Conservation (phyloP, 2,888 invertebrate species). For the Drosophila anomalata region DNA sequence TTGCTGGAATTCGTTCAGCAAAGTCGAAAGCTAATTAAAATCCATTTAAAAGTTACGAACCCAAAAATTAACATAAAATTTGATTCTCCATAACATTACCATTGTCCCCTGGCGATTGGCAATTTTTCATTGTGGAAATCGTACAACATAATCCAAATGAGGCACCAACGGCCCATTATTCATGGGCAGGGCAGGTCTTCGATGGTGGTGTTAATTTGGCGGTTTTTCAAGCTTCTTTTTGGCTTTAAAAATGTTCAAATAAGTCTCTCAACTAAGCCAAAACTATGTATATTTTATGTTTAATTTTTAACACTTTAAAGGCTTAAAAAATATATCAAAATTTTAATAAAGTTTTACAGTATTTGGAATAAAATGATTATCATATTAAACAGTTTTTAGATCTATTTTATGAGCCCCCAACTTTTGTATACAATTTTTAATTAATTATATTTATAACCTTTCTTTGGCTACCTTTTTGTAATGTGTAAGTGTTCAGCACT, state of each 20-base stretch:
- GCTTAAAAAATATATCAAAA: too few species aligned
- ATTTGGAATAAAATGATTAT: background rate
- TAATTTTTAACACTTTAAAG: background rate
- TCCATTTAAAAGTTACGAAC: constrained; percentile 72
- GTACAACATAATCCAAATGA: constrained; percentile 80
- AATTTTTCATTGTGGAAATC: constrained; percentile 73
- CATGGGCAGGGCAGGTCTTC: constrained; percentile 51
- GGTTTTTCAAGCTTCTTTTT: background rate
- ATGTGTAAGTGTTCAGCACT: background rate
- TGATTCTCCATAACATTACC: constrained; percentile 44
- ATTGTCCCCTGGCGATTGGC: constrained; percentile 53
- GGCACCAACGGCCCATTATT: constrained; percentile 71
- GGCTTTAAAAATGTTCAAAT: background rate
- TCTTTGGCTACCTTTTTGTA: background rate
- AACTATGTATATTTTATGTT: background rate
- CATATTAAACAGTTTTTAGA: background rate
- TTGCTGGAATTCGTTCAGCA: constrained; percentile 63
- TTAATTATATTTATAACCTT: background rate
- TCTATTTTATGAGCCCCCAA: background rate
- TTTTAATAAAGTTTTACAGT: background rate
- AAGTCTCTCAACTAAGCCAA: background rate
- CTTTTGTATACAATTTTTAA: background rate
- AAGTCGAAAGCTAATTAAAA: constrained; percentile 30
- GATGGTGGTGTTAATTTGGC: constrained; percentile 1
- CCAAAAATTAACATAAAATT: constrained; percentile 29